Conservation (phyloP, 1,140 invertebrate species). For the Sarcophaga peregrina region DNA sequence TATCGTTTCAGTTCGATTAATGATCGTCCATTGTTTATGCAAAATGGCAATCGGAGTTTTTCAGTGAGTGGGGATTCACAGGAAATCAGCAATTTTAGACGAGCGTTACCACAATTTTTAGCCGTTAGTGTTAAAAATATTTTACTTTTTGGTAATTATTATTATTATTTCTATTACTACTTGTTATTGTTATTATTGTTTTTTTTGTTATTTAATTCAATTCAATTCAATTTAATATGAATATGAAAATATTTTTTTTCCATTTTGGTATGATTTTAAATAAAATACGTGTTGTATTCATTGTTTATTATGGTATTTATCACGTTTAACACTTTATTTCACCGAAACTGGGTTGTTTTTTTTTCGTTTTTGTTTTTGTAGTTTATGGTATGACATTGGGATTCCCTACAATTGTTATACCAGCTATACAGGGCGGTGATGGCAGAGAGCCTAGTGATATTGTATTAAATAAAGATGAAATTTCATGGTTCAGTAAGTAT, state of each 20-base stretch:
- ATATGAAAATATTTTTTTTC: background rate
- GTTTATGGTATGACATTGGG: slow-evolving; percentile 81
- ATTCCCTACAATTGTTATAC: slow-evolving; percentile 81
- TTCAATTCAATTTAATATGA: too few relatives aligned
- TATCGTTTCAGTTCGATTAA: slow-evolving; percentile 54
- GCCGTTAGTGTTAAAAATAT: slow-evolving; percentile 76
- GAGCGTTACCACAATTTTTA: slow-evolving; percentile 71
- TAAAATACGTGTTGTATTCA: background rate
- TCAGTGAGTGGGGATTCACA: slow-evolving; percentile 51
- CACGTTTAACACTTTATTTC: background rate
- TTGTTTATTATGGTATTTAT: background rate
- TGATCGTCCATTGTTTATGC: slow-evolving; percentile 64
- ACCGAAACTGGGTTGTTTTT: background rate
- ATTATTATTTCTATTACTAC: slow-evolving; percentile 43
- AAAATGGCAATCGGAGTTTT: slow-evolving; percentile 56
- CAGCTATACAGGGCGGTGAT: slow-evolving; percentile 71
- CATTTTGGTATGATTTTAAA: background rate
- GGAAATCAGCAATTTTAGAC: slow-evolving; percentile 66
- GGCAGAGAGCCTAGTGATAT: slow-evolving; percentile 68
- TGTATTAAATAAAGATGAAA: slow-evolving; percentile 71
- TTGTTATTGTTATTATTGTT: background rate
- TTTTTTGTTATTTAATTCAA: background rate
- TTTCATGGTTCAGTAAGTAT: slow-evolving; percentile 82
- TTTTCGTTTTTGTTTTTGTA: slow-evolving; percentile 48
- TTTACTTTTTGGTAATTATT: slow-evolving; percentile 69